Base-by-base conservation (phyloP, 2,797 vertebrate species). In the Nasua narica region DNA sequence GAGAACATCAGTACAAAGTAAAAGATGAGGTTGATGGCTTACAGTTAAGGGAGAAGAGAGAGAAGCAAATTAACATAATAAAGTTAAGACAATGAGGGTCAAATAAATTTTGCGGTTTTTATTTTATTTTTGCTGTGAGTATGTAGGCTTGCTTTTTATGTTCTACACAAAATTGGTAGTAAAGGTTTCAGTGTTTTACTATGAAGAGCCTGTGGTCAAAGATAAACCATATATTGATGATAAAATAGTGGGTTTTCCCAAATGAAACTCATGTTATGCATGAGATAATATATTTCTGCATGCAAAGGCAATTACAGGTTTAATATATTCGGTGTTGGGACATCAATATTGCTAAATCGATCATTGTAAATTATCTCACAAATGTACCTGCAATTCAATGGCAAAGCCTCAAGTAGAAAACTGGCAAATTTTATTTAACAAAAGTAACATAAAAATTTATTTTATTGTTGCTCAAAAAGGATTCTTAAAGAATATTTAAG, bases 201-300 rank as follows among this genome's bases (percentile, higher is more conserved):
- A 82, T 89, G 69, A 70, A 90, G 89, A 72, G 29, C 43, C 37
- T 65, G 52, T 85, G 60, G 60, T 32, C 14, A 35, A 69, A 52
- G 27, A 43, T 93, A 93, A 67, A 83, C 67, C n/a, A 52, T 67
- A 89, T 50, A 94, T 91, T 97, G 90, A 90, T 74, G n/a, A 88
- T 87, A 50, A 97, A 90, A 83, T 37, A 37, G 82, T 65, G 15
- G 0, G 15, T 79, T 94, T 96, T 98, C 69, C 72, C 16, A 95
- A 87, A 77, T 14, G 18, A 90, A 27, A 12, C 0, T 35, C 65
- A 96, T 97, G 14, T 97, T 96, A 81, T 9, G 0, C 96, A 87
- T 50, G 19, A 96, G 58, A 79, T 7, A 87, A 18, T 10, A 54
- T 50, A 72, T 48, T 56, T 79, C 4, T 69, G 29, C 1, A 54